Conservation (phyloP, 2,113 vertebrate species). For the Gnathonemus echidnorhynchus region DNA sequence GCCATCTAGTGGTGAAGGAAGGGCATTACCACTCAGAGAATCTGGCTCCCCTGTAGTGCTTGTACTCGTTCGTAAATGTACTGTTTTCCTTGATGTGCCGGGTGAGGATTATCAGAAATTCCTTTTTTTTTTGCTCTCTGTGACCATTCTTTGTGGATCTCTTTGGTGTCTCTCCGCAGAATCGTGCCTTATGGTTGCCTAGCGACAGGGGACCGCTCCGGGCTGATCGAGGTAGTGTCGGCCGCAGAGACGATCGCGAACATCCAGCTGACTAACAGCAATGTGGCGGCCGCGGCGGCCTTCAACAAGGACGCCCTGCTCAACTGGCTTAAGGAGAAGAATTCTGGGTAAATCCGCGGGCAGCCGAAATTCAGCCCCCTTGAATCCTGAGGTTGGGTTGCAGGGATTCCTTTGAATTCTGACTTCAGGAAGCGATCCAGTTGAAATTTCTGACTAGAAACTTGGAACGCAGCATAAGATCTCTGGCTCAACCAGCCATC, state of each 20-base stretch:
- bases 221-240: constrained; percentile 94
- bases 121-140: background rate
- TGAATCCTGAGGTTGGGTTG: background rate
- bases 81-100: background rate
- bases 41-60: background rate
- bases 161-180: constrained; percentile 47
- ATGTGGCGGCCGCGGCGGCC: constrained; percentile 88
- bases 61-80: background rate
- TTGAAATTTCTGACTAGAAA: background rate
- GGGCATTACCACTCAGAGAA: background rate
- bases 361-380: background rate
- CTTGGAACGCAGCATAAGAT: background rate
- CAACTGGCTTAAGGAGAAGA: constrained; percentile 97
- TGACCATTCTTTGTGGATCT: background rate
- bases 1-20: constrained; percentile 4
- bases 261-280: constrained; percentile 96
- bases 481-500: background rate
- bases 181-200: constrained; percentile 92
- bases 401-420: background rate
- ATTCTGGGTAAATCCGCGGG: constrained; percentile 74
- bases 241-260: constrained; percentile 93
- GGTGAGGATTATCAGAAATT: background rate
- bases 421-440: background rate
- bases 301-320: constrained; percentile 98
- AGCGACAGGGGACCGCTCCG: constrained; percentile 89